Percentiles rank a stretch among this genome's conserved stretches.
Conservation (phyloP, 2,888 invertebrate genomes). For the Pseudolycoriella hygida region DNA sequence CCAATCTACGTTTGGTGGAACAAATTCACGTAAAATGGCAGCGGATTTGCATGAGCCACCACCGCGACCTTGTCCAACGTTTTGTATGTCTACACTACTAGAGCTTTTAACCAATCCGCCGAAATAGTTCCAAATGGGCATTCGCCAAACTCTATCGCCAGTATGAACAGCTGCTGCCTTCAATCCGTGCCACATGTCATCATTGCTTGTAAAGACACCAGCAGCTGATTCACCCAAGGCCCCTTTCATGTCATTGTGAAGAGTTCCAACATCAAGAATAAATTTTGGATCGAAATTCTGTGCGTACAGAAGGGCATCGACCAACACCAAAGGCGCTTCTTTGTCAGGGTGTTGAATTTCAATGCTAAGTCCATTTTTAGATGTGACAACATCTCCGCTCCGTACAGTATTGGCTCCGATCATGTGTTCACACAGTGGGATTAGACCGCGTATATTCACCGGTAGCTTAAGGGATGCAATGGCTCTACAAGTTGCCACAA, state of each 20-base stretch:
- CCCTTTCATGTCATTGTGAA: conserved; percentile 45
- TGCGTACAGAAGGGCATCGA: conserved; percentile 61
- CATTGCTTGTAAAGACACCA: conserved; percentile 55
- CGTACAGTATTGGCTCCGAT: conserved; percentile 56
- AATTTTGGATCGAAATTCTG: conserved; percentile 52
- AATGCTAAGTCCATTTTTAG: conserved; percentile 56
- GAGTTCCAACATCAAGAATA: conserved; percentile 59
- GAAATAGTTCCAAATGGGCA: conserved; percentile 66
- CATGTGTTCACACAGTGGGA: conserved; percentile 65
- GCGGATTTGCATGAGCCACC: conserved; percentile 57
- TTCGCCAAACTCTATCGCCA: conserved; percentile 65
- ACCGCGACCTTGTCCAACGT: conserved; percentile 31
- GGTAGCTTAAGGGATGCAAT: conserved; percentile 51
- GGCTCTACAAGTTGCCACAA: conserved; percentile 48
- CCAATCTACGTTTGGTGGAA: conserved; percentile 49
- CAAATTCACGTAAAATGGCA: conserved; percentile 55
- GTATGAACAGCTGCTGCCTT: conserved; percentile 49
- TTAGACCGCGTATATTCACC: conserved; percentile 51
- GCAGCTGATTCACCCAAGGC: conserved; percentile 46
- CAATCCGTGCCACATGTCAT: conserved; percentile 46
- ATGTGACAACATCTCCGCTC: conserved; percentile 56
- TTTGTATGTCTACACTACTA: conserved; percentile 33
- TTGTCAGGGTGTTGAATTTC: conserved; percentile 55
- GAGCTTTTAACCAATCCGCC: conserved; percentile 36
- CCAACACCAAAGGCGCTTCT: conserved; percentile 55